Conservation (phyloP, 2,797 vertebrate genomes). For the Macroramphosus scolopax region DNA sequence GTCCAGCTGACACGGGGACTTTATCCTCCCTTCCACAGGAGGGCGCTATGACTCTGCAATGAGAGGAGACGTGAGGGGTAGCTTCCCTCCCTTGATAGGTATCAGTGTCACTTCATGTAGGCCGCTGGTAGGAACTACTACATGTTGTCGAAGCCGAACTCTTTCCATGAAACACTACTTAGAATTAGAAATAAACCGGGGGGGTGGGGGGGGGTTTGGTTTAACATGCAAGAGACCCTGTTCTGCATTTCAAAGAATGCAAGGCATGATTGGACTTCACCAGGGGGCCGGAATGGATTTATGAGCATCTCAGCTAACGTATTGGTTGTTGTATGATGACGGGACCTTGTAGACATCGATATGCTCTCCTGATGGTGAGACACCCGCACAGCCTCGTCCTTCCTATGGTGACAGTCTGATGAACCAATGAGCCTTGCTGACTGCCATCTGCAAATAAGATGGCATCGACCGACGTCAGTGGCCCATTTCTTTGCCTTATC, state of each 20-base stretch:
- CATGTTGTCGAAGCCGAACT: conserved; percentile 35
- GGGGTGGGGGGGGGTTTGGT: conserved; percentile 11
- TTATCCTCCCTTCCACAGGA: conserved; percentile 66
- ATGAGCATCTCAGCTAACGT: conserved; percentile 37
- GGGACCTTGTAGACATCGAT: conserved; percentile 16
- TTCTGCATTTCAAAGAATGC: conserved; percentile 4
- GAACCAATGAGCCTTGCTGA: too few relatives aligned
- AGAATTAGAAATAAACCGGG: conserved; percentile 15
- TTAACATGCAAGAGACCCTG: conserved; percentile 4
- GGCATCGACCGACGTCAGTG: too few relatives aligned
- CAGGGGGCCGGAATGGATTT: conserved; percentile 15
- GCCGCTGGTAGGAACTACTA: conserved; percentile 42
- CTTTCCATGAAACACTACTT: conserved; percentile 27
- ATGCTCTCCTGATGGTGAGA: too few relatives aligned
- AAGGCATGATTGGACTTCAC: conserved; percentile 9
- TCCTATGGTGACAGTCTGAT: too few relatives aligned
- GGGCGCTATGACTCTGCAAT: conserved; percentile 62
- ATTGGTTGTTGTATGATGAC: conserved; percentile 7
- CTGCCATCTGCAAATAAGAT: too few relatives aligned
- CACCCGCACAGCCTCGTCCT: background rate
- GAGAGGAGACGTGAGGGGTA: conserved; percentile 12
- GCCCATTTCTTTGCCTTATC: too few relatives aligned
- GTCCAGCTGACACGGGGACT: background rate
- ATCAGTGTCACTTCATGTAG: conserved; percentile 51
- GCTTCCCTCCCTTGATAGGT: conserved; percentile 42